Percentiles rank a stretch among this genome's conserved stretches.
Evolutionary conservation across 2,113 vertebrate genomes (phyloP).

Genomic region (Antechinus flavipes): DNA sequence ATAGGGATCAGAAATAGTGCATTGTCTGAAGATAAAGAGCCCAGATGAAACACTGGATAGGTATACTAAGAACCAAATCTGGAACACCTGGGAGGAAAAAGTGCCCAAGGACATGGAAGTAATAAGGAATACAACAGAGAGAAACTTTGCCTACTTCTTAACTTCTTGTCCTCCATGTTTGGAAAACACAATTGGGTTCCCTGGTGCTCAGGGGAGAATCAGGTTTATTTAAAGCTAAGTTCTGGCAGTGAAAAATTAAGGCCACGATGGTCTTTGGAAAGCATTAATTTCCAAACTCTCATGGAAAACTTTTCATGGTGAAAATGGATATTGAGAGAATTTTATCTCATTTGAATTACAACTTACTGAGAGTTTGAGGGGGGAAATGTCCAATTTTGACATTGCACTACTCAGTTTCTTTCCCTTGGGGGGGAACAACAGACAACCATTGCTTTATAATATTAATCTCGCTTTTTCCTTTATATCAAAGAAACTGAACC

Average conservation of each 20-base stretch:
- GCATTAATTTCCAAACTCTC: not conserved
- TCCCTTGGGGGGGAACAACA: not conserved
- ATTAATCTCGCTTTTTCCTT: not conserved
- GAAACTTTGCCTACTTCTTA: not conserved
- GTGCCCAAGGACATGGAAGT: not conserved
- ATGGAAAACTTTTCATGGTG: constrained; percentile 6
- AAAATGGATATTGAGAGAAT: not conserved
- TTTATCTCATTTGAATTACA: not conserved
- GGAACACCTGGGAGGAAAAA: not conserved
- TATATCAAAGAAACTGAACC: not conserved
- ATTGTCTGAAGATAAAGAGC: not conserved
- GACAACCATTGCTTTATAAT: not conserved
- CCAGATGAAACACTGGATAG: not conserved
- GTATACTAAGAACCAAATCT: not conserved
- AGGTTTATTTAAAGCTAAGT: not conserved
- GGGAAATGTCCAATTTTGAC: not conserved
- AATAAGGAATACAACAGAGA: not conserved
- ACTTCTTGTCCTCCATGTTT: not conserved
- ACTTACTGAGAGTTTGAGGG: not conserved
- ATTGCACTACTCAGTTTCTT: not conserved
- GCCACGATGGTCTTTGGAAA: constrained; percentile 27
- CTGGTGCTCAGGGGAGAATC: constrained; percentile 21
- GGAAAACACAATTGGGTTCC: not conserved
- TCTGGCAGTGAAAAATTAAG: constrained; percentile 21
- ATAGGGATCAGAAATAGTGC: not conserved